These are phyloP conservation scores for Psilopogon haemacephalus DNA, from an alignment of 2,113 vertebrate genomes.

Conservation along the genomic window DNA sequence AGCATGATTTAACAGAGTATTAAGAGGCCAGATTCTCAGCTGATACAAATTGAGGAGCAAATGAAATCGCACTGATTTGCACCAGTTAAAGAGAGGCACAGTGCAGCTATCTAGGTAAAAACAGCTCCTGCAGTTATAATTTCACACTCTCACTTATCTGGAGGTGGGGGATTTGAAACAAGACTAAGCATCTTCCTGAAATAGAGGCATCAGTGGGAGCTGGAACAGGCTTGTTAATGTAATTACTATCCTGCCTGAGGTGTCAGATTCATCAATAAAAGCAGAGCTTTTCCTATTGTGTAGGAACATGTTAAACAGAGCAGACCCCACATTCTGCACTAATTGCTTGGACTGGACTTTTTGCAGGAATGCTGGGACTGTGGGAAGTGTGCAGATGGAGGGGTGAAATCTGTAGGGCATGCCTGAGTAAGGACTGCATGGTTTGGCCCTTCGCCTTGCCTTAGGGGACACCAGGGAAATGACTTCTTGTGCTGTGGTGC, in stretches of 20 bases:
- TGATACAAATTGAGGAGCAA: neutral
- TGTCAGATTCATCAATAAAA: constrained; percentile 17
- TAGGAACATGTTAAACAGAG: neutral
- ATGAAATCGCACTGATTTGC: neutral
- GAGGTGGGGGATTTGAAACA: constrained; percentile 28
- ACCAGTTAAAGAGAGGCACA: neutral
- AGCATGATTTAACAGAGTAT: neutral
- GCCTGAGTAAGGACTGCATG: rapidly evolving
- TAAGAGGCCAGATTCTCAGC: neutral
- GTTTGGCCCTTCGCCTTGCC: neutral
- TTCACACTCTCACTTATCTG: constrained; percentile 14
- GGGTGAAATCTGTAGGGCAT: neutral
- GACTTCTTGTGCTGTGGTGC: rapidly evolving
- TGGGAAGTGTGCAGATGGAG: neutral
- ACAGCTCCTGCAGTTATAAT: neutral
- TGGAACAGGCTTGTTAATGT: constrained; percentile 13
- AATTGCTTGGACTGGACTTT: neutral
- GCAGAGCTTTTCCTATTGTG: neutral
- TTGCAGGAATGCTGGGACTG: neutral
- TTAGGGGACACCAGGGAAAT: neutral
- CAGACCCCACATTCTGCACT: neutral
- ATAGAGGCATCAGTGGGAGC: constrained; percentile 47
- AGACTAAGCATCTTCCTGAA: constrained; percentile 52
- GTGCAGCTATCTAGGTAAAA: neutral
- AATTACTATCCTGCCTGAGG: constrained; percentile 31